phyloP scores from a whole-genome alignment of 1,140 invertebrate genomes.

The Tetranychus cinnabarinus region DNA sequence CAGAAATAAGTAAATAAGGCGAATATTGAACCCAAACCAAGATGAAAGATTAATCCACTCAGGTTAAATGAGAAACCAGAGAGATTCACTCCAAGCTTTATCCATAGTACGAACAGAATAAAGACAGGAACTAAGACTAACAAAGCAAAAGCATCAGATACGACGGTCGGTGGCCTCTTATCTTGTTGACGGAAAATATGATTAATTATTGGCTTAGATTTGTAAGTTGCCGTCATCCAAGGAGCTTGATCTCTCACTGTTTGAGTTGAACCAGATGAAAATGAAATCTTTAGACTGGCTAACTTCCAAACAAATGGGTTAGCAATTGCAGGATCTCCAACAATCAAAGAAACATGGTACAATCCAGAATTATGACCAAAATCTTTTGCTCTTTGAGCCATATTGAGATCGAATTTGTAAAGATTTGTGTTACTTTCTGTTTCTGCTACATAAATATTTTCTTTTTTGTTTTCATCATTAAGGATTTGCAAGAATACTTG shows the following conservation, averaged over 20 bases:
- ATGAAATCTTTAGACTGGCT: constrained; percentile 20
- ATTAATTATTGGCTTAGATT: constrained; percentile 57
- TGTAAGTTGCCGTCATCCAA: constrained; percentile 18
- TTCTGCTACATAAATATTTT: constrained; percentile 81
- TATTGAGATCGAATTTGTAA: constrained; percentile 76
- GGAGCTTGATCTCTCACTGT: constrained; percentile 15
- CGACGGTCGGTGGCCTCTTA: constrained; percentile 52
- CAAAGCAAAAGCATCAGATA: constrained; percentile 73
- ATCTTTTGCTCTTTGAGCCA: constrained; percentile 50
- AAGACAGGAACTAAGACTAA: constrained; percentile 56
- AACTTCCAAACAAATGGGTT: constrained; percentile 71
- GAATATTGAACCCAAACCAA: constrained; percentile 57
- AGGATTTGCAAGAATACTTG: constrained; percentile 70
- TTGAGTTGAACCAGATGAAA: constrained; percentile 17
- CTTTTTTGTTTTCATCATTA: constrained; percentile 36
- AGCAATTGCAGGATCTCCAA: constrained; percentile 68
- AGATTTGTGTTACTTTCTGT: constrained; percentile 38
- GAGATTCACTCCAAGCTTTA: constrained; percentile 64
- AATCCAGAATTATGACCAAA: constrained; percentile 48
- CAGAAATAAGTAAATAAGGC: constrained; percentile 68
- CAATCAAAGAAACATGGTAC: constrained; percentile 57
- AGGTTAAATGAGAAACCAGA: constrained; percentile 51
- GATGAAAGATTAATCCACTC: constrained; percentile 62
- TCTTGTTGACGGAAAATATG: constrained; percentile 83
- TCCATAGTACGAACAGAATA: constrained; percentile 63